Conservation (phyloP, 2,797 vertebrate genomes). For the Ataeniobius toweri region DNA sequence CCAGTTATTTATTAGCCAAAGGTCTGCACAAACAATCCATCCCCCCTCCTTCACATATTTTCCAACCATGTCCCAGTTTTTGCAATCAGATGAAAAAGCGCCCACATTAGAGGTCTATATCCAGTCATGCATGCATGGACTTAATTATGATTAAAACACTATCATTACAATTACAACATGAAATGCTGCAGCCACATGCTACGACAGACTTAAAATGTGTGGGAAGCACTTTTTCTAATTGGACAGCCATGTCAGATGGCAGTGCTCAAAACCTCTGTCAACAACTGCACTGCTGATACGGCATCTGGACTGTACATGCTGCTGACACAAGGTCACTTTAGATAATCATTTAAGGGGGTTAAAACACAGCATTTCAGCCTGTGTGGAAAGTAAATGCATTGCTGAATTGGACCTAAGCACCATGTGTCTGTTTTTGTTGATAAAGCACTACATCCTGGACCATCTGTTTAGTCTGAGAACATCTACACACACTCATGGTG, state of each 20-base stretch:
- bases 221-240: conserved; percentile 78
- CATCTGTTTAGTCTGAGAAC: neutral
- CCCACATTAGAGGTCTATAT: conserved; percentile 50
- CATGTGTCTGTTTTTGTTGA: conserved; percentile 4
- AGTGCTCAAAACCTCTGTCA: conserved; percentile 71
- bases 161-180: conserved; percentile 59
- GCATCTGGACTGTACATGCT: conserved; percentile 68
- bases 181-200: conserved; percentile 63
- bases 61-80: conserved; percentile 63
- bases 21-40: conserved; percentile 31
- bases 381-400: neutral
- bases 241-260: conserved; percentile 74
- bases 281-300: conserved; percentile 69
- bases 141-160: conserved; percentile 74
- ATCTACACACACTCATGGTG: neutral
- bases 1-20: conserved; percentile 69
- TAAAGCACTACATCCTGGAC: neutral
- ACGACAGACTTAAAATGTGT: conserved; percentile 50
- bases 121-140: conserved; percentile 62
- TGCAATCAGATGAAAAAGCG: conserved; percentile 37
- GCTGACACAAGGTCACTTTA: conserved; percentile 66
- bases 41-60: conserved; percentile 3
- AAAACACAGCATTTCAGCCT: conserved; percentile 18
- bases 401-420: neutral
- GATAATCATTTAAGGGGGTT: conserved; percentile 65